phyloP scores from a whole-genome alignment of 1,140 invertebrate species.

The Musca domestica region DNA sequence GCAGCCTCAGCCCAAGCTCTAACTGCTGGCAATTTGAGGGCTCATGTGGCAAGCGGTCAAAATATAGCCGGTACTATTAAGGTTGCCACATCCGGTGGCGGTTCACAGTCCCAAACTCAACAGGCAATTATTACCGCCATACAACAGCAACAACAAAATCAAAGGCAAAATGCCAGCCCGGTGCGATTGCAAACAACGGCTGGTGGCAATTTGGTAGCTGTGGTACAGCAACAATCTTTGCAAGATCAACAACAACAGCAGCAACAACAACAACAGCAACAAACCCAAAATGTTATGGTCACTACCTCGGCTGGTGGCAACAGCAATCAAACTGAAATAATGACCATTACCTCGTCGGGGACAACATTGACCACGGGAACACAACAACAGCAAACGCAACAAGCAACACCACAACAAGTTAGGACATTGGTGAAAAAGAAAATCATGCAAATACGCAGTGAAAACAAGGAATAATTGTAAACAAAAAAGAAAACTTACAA shows the following conservation, averaged over 20 bases:
- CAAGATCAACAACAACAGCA: slow-evolving; percentile 35
- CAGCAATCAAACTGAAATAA: slow-evolving; percentile 38
- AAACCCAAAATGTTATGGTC: slow-evolving; percentile 17
- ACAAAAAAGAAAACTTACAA: too few species aligned
- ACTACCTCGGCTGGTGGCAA: neutral
- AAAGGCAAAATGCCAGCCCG: slow-evolving; percentile 54
- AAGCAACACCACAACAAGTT: slow-evolving; percentile 49
- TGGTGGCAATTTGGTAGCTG: slow-evolving; percentile 55
- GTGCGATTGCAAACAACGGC: slow-evolving; percentile 56
- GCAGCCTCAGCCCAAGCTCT: slow-evolving; percentile 55
- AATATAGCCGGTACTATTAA: slow-evolving; percentile 56
- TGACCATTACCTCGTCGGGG: slow-evolving; percentile 43
- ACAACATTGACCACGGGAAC: slow-evolving; percentile 32
- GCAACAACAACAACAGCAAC: slow-evolving; percentile 23
- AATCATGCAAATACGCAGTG: slow-evolving; percentile 51
- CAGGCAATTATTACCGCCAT: slow-evolving; percentile 52
- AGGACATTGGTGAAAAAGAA: slow-evolving; percentile 53
- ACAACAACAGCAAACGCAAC: slow-evolving; percentile 33
- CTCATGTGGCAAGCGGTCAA: slow-evolving; percentile 47
- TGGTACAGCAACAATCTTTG: slow-evolving; percentile 52
- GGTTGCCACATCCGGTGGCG: slow-evolving; percentile 47
- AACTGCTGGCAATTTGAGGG: slow-evolving; percentile 53
- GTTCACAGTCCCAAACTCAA: slow-evolving; percentile 48
- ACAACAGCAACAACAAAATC: slow-evolving; percentile 51
- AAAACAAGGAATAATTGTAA: slow-evolving; percentile 38